Conservation (phyloP, 2,113 vertebrate species). For the Parotia lawesii region DNA sequence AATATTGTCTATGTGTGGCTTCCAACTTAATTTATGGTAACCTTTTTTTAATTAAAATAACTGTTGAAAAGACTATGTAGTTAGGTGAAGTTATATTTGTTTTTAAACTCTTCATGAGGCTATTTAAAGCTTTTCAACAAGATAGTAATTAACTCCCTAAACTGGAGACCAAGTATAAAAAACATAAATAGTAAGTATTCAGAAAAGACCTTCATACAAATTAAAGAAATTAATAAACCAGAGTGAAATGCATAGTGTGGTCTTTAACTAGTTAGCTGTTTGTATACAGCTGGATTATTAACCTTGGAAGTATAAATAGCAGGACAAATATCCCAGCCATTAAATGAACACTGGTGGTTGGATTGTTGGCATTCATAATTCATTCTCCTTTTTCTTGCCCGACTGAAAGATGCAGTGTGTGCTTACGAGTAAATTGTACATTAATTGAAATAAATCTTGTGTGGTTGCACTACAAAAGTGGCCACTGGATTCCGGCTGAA, state of each 20-base stretch:
- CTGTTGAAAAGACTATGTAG: background rate
- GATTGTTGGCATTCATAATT: background rate
- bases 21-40: background rate
- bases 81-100: background rate
- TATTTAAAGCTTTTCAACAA: slow-evolving; percentile 2
- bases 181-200: background rate
- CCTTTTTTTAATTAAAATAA: background rate
- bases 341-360: background rate
- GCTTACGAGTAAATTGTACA: background rate
- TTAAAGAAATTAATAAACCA: background rate
- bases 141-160: background rate
- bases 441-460: background rate
- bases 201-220: background rate
- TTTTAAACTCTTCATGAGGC: background rate
- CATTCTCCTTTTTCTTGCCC: background rate
- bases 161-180: background rate
- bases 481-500: background rate
- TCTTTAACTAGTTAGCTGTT: background rate
- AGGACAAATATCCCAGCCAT: background rate
- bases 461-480: background rate
- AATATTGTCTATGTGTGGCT: background rate
- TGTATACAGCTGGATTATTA: background rate
- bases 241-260: background rate
- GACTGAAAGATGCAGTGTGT: background rate
- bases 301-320: background rate